These are phyloP conservation scores for Sphecodes monilicornis DNA, from an alignment of 2,888 invertebrate species.

Conservation along the genomic window DNA sequence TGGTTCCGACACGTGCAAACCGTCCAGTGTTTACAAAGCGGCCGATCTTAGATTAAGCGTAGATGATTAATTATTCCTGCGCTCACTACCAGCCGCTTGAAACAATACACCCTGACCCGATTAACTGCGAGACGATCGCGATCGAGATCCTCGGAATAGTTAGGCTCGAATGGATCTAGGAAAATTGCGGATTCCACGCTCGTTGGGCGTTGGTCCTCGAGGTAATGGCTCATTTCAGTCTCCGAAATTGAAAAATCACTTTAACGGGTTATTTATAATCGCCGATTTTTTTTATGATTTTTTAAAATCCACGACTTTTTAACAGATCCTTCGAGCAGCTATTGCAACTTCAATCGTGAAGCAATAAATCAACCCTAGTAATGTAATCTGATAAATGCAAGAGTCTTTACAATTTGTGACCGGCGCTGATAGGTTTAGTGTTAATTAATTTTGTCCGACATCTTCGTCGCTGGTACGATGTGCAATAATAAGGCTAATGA, in stretches of 20 bases:
- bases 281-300: too few species aligned
- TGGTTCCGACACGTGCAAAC: slow-evolving; percentile 47
- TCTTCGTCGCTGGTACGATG: not conserved
- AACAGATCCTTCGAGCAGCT: too few species aligned
- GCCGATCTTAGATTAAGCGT: slow-evolving; percentile 65
- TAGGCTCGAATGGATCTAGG: not conserved
- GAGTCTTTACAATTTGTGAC: too few species aligned
- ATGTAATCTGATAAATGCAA: too few species aligned
- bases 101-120: slow-evolving; percentile 55
- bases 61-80: slow-evolving; percentile 66
- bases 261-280: too few species aligned
- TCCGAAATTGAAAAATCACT: not conserved
- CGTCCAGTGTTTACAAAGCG: slow-evolving; percentile 65
- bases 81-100: slow-evolving; percentile 42
- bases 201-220: not conserved
- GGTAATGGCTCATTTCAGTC: not conserved
- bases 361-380: too few species aligned
- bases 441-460: not conserved
- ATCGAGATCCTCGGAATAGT: slow-evolving; percentile 11
- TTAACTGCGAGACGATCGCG: slow-evolving; percentile 35
- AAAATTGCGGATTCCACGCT: not conserved
- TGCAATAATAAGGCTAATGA: too few species aligned
- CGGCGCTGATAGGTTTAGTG: too few species aligned
- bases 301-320: too few species aligned
- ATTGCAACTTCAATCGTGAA: too few species aligned